Percentiles rank a stretch among this genome's conserved stretches.
Evolutionary conservation across 2,888 invertebrate species (phyloP).

Genomic region (Galerucella pusilla): DNA sequence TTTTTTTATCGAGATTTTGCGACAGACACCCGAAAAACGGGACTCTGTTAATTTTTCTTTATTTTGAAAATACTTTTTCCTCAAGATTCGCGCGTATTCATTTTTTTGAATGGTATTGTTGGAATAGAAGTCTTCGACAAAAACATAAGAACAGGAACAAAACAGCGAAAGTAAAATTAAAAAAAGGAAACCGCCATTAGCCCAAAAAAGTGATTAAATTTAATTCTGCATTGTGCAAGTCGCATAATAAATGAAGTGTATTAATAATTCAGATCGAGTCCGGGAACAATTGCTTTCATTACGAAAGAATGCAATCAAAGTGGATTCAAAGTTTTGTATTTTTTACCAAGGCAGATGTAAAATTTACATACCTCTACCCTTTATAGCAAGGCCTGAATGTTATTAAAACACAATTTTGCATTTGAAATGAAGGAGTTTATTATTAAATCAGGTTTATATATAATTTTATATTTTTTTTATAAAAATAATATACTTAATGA

Average conservation of each 20-base stretch:
- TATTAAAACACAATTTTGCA: conserved; percentile 53
- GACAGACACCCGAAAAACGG: too few relatives aligned
- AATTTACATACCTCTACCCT: conserved; percentile 52
- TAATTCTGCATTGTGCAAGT: conserved; percentile 28
- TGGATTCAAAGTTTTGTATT: conserved; percentile 44
- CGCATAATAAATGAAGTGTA: conserved; percentile 27
- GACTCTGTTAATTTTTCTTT: too few relatives aligned
- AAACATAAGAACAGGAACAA: neutral
- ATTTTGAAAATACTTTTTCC: too few relatives aligned
- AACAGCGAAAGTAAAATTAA: conserved; percentile 18
- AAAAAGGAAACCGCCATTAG: conserved; percentile 16
- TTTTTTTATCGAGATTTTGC: too few relatives aligned
- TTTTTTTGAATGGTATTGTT: too few relatives aligned
- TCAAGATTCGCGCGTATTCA: too few relatives aligned
- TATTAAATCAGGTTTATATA: neutral
- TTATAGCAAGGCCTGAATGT: conserved; percentile 45
- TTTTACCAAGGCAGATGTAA: conserved; percentile 43
- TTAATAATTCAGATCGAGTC: conserved; percentile 34
- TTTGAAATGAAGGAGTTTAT: conserved; percentile 46
- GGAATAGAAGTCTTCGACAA: neutral
- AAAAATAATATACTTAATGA: too few relatives aligned
- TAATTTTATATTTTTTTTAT: neutral
- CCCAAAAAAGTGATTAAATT: conserved; percentile 34
- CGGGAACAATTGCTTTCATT: conserved; percentile 49
- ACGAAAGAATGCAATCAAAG: conserved; percentile 47